phyloP scores from a whole-genome alignment of 2,113 vertebrate species.

The Salminus brasiliensis region DNA sequence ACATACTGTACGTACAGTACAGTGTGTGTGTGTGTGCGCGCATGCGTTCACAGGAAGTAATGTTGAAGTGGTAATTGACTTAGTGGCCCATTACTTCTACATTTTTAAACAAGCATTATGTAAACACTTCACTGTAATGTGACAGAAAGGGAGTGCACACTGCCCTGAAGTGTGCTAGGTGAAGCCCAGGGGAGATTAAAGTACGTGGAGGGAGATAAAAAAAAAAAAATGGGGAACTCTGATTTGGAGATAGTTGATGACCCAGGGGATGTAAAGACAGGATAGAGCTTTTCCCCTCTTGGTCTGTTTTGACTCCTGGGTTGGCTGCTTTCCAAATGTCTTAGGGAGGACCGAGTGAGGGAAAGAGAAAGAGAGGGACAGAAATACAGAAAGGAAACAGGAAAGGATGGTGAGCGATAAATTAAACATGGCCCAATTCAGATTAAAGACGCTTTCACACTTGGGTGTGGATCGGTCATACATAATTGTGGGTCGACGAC shows the following conservation, averaged over 20 bases:
- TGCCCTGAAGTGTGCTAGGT: not conserved
- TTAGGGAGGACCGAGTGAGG: not conserved
- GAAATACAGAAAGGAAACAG: constrained; percentile 1
- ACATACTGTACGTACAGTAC: not conserved
- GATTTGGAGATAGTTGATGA: constrained; percentile 16
- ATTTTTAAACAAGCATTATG: constrained; percentile 24
- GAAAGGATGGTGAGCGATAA: not conserved
- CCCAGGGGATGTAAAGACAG: not conserved
- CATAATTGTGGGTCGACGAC: no score
- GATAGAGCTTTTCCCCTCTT: constrained; percentile 15
- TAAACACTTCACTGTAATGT: constrained; percentile 13
- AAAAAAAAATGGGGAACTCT: not conserved
- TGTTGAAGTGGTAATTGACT: constrained; percentile 35
- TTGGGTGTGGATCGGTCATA: no score
- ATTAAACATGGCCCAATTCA: no score
- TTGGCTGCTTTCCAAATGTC: constrained; percentile 23
- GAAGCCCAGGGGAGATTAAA: not conserved
- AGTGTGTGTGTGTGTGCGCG: not conserved
- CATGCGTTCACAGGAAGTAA: constrained; percentile 20
- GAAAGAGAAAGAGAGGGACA: not conserved
- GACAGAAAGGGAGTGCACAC: not conserved
- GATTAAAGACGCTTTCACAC: no score
- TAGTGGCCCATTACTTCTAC: constrained; percentile 20
- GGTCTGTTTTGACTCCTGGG: constrained; percentile 24
- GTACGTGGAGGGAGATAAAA: not conserved